These are phyloP conservation scores for Caenorhabditis elegans DNA, from an alignment of 1,140 invertebrate genomes.

Conservation along the genomic window WBcel235 BX284605.5:15461501-15462000, in stretches of 20 bases:
- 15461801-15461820: too few relatives aligned
- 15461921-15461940: conserved; percentile 29
- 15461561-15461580: not conserved
- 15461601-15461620: not conserved
- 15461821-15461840: not conserved
- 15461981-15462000: conserved; percentile 23
- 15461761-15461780: not conserved
- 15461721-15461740: not conserved
- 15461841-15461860: conserved; percentile 14
- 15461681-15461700: conserved; percentile 21
- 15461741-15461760: not conserved
- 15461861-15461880: not conserved
- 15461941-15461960: conserved; percentile 38
- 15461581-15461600: conserved; percentile 16
- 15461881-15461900: not conserved
- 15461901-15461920: not conserved
- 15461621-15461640: conserved; percentile 12
- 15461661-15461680: not conserved
- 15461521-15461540: not conserved
- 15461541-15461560: not conserved
- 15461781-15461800: not conserved
- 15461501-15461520: not conserved
- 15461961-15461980: conserved; percentile 14
- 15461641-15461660: not conserved
- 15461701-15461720: not conserved